phyloP scores from a whole-genome alignment of 2,797 vertebrate species.

The Threskiornis aethiopicus region DNA sequence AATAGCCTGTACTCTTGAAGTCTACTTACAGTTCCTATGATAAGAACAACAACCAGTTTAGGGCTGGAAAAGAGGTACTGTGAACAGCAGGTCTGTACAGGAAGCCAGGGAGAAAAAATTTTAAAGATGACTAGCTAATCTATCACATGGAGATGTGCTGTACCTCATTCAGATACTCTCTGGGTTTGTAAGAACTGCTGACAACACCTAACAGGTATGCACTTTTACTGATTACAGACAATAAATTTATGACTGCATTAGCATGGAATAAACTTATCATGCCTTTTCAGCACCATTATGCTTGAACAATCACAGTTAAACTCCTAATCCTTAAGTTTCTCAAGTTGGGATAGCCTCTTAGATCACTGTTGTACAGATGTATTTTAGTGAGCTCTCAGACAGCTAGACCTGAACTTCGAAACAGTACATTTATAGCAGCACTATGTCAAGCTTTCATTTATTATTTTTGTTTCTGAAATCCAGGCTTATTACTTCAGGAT shows the following conservation, averaged over 20 bases:
- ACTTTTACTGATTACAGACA: not conserved
- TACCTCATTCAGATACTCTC: not conserved
- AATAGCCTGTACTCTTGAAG: not conserved
- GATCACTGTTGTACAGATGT: not conserved
- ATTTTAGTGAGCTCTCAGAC: not conserved
- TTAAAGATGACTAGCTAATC: not conserved
- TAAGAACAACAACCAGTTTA: not conserved
- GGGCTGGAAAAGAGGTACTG: not conserved
- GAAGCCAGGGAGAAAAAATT: not conserved
- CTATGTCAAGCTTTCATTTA: not conserved
- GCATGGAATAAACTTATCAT: not conserved
- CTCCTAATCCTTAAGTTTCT: not conserved
- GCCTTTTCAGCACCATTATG: not conserved
- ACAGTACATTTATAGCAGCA: not conserved
- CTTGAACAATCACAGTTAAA: not conserved
- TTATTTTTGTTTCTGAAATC: not conserved
- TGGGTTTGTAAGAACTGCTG: not conserved
- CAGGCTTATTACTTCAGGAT: not conserved
- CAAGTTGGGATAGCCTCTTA: not conserved
- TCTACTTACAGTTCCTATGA: not conserved
- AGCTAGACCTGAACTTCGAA: not conserved
- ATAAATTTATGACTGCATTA: not conserved
- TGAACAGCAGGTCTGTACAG: not conserved
- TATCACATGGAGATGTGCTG: not conserved
- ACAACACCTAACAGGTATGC: not conserved